phyloP scores from a whole-genome alignment of 2,888 invertebrate genomes.

The Perithous albicinctus region DNA sequence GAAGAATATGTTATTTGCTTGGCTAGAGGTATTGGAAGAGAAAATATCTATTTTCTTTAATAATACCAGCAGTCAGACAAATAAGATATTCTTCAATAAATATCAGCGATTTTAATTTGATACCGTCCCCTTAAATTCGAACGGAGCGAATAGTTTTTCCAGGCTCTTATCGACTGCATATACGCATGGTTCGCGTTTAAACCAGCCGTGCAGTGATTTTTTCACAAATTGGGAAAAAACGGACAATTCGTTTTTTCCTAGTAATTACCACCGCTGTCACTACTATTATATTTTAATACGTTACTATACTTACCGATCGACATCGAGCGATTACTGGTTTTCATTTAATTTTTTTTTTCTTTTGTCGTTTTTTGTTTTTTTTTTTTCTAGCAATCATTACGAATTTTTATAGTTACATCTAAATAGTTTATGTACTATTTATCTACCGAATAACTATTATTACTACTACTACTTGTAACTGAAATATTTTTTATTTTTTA shows the following conservation, averaged over 20 bases:
- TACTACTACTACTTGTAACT: conserved; percentile 49
- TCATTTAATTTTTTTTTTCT: conserved; percentile 37
- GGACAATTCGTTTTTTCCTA: conserved; percentile 40
- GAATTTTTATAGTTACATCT: conserved; percentile 49
- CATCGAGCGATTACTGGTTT: conserved; percentile 28
- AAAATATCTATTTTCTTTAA: no score
- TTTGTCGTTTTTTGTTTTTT: conserved; percentile 32
- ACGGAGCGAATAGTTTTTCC: neutral
- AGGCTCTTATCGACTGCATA: neutral
- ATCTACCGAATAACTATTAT: conserved; percentile 54
- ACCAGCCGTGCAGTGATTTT: conserved; percentile 40
- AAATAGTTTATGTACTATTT: conserved; percentile 47
- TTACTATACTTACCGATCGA: conserved; percentile 47
- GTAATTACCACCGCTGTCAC: conserved; percentile 63
- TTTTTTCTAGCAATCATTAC: conserved; percentile 38
- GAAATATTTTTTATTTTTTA: conserved; percentile 66
- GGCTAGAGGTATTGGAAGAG: no score
- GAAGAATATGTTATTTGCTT: no score
- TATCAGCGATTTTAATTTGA: no score
- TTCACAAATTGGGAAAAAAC: conserved; percentile 10
- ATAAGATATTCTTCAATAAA: no score
- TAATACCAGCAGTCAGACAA: no score
- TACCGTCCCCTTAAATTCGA: no score
- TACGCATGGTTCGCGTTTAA: conserved; percentile 29
- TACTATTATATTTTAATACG: conserved; percentile 63